A percentile compares a stretch with the other conserved stretches of the same genome.
phyloP scores from a whole-genome alignment of 2,888 invertebrate species.

The Exocentrus adspersus region DNA sequence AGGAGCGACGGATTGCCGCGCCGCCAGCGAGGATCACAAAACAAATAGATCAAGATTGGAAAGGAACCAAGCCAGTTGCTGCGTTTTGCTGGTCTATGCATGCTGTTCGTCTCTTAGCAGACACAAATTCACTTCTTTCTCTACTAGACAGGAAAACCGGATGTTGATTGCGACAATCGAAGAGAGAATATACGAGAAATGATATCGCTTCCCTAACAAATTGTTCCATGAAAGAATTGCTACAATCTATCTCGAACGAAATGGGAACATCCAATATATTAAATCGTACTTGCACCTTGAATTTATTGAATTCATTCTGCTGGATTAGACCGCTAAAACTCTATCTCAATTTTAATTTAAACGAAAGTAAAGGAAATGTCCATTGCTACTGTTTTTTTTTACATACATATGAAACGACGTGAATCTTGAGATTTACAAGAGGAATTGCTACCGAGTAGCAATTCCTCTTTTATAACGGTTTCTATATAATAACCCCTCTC shows the following conservation, averaged over 20 bases:
- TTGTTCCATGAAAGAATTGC: conserved; percentile 56
- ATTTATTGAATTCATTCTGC: conserved; percentile 15
- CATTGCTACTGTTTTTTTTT: too few relatives aligned
- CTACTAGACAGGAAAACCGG: conserved; percentile 61
- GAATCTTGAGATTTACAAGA: too few relatives aligned
- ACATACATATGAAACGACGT: too few relatives aligned
- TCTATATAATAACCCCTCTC: too few relatives aligned
- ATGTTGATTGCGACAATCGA: conserved; percentile 64
- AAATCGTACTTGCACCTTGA: conserved; percentile 24
- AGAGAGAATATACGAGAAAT: conserved; percentile 57
- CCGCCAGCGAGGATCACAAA: conserved; percentile 63
- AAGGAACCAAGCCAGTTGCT: conserved; percentile 54
- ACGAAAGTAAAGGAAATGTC: background rate
- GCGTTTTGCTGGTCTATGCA: conserved; percentile 60
- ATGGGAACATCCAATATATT: conserved; percentile 32
- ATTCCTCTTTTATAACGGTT: too few relatives aligned
- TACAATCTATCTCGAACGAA: conserved; percentile 50
- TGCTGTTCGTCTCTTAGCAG: conserved; percentile 49
- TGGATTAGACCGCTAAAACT: conserved; percentile 6
- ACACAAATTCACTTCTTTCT: conserved; percentile 60
- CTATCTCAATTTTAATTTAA: background rate
- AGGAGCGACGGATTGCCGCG: conserved; percentile 60
- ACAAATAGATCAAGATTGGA: conserved; percentile 65
- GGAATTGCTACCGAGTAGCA: too few relatives aligned
- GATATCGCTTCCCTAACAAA: conserved; percentile 59